A percentile compares a stretch with the other conserved stretches of the same genome.
These are phyloP conservation scores for Drosophila peninsularis DNA, from an alignment of 2,888 invertebrate genomes.

Conservation along the genomic window DNA sequence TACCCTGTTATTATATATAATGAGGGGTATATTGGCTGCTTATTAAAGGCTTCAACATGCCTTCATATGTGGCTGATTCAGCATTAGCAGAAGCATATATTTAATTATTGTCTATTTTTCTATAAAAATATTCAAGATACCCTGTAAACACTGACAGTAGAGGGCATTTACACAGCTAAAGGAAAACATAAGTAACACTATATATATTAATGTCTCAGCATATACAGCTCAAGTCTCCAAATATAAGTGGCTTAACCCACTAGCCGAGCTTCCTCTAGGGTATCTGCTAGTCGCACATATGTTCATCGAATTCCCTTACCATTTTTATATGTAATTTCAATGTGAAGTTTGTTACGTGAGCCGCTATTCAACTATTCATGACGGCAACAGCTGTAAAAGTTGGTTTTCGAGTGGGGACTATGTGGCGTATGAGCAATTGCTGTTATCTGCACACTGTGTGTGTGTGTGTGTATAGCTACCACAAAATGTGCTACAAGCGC, in stretches of 20 bases:
- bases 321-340: constrained; percentile 3
- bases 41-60: background rate
- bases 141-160: background rate
- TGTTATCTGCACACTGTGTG: constrained; percentile 26
- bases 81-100: background rate
- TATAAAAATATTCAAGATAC: too few species aligned
- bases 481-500: constrained; percentile 50
- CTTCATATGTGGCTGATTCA: background rate
- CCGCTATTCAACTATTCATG: constrained; percentile 25
- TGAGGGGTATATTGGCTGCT: background rate
- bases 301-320: background rate
- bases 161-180: background rate
- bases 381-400: constrained; percentile 22
- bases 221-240: background rate
- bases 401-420: constrained; percentile 5
- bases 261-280: background rate
- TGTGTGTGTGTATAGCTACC: constrained; percentile 13
- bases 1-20: background rate
- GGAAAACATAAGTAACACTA: background rate
- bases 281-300: background rate
- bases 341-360: constrained; percentile 10
- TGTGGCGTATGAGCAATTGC: constrained; percentile 46
- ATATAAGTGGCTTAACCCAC: too few species aligned
- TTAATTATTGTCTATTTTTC: too few species aligned
- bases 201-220: background rate